phyloP scores from a whole-genome alignment of 2,888 invertebrate species.

The Molanna angustata region DNA sequence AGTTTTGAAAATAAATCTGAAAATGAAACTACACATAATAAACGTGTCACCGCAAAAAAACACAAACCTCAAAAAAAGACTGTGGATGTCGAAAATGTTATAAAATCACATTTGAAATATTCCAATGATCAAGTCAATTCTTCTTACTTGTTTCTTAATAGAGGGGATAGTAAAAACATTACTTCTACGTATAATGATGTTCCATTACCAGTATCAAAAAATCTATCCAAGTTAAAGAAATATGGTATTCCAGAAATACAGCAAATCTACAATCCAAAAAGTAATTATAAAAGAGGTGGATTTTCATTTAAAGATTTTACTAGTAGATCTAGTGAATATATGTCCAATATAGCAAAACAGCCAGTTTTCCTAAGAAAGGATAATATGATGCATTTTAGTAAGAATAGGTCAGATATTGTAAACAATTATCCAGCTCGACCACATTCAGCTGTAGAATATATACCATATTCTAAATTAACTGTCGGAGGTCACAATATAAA shows the following conservation, averaged over 20 bases:
- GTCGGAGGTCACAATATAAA: constrained; percentile 47
- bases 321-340: background rate
- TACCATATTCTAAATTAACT: constrained; percentile 51
- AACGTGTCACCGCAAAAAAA: background rate
- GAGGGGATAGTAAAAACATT: background rate
- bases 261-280: constrained; percentile 27
- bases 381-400: too few species aligned
- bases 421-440: constrained; percentile 35
- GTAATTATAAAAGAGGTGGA: constrained; percentile 7
- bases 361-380: constrained; percentile 9
- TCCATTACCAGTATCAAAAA: constrained; percentile 9
- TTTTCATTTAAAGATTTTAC: constrained; percentile 1
- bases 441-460: constrained; percentile 42
- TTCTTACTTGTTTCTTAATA: constrained; percentile 23
- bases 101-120: background rate
- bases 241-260: constrained; percentile 28
- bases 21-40: constrained; percentile 4
- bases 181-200: too few species aligned
- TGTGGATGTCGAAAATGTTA: background rate
- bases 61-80: background rate
- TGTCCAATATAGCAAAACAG: constrained; percentile 7
- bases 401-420: constrained; percentile 15
- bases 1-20: background rate
- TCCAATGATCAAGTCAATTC: background rate
- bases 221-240: constrained; percentile 28